phyloP scores from a whole-genome alignment of 1,140 invertebrate genomes.

The Musca vetustissima region DNA sequence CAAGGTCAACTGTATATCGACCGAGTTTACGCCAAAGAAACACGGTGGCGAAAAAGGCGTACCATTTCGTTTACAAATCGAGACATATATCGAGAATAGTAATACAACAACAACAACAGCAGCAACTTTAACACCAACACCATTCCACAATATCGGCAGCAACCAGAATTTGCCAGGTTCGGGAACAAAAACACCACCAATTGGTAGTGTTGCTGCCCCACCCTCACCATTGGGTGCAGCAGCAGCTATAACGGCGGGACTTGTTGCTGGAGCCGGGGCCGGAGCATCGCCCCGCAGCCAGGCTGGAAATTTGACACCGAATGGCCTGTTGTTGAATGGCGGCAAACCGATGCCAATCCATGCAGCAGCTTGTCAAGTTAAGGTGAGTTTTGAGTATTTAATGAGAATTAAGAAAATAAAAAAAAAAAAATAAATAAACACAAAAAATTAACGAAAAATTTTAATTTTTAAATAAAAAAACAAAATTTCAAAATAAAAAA shows the following conservation, averaged over 20 bases:
- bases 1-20: conserved; percentile 95
- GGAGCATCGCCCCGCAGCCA: background rate
- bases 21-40: conserved; percentile 97
- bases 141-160: conserved; percentile 6
- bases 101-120: conserved; percentile 28
- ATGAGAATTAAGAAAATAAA: background rate
- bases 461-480: no score
- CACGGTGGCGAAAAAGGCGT: conserved; percentile 98
- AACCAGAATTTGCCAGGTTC: background rate
- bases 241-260: conserved; percentile 32
- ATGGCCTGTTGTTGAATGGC: conserved; percentile 25
- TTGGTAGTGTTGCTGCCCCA: background rate
- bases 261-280: conserved; percentile 32
- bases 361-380: conserved; percentile 93
- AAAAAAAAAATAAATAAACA: no score
- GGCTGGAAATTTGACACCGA: conserved; percentile 11
- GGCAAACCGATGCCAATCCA: conserved; percentile 66
- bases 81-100: conserved; percentile 70
- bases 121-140: conserved; percentile 16
- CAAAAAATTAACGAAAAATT: no score
- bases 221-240: conserved; percentile 1
- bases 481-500: no score
- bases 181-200: conserved; percentile 2
- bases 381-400: conserved; percentile 61
- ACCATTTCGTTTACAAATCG: conserved; percentile 92